These are phyloP conservation scores for Ormyrus thymus DNA, from an alignment of 2,888 invertebrate species.

Conservation along the genomic window DNA sequence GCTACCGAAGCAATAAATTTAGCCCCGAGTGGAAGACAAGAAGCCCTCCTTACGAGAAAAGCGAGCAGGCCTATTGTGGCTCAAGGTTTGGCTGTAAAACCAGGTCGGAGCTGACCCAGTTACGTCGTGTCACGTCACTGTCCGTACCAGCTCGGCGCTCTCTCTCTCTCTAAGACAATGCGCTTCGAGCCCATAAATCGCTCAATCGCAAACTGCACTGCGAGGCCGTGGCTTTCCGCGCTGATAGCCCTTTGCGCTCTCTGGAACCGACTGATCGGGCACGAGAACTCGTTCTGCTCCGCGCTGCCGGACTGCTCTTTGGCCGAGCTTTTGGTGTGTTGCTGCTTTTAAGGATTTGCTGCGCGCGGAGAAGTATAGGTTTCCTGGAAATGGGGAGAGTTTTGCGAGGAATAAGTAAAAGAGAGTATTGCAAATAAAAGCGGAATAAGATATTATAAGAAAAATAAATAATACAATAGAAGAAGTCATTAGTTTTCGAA, in stretches of 20 bases:
- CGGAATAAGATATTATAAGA: too few species aligned
- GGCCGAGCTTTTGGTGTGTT: too few species aligned
- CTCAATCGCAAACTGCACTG: slow-evolving; percentile 60
- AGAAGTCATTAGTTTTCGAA: too few species aligned
- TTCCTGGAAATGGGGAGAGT: too few species aligned
- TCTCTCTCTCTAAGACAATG: slow-evolving; percentile 63
- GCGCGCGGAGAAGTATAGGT: too few species aligned
- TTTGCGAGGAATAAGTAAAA: too few species aligned
- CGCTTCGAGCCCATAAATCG: slow-evolving; percentile 69
- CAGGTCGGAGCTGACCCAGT: slow-evolving; percentile 65
- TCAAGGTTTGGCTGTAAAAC: slow-evolving; percentile 60
- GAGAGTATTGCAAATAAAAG: too few species aligned
- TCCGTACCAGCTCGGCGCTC: background rate
- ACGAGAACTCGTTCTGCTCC: background rate
- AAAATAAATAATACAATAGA: too few species aligned
- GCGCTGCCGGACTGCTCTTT: background rate
- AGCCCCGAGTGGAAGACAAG: slow-evolving; percentile 21
- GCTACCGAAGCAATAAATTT: slow-evolving; percentile 66
- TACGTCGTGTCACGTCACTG: slow-evolving; percentile 67
- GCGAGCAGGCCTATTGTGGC: slow-evolving; percentile 53
- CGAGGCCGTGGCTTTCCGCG: slow-evolving; percentile 2
- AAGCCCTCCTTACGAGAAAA: background rate
- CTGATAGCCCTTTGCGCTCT: slow-evolving; percentile 5
- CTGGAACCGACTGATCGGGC: slow-evolving; percentile 4
- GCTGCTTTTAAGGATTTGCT: too few species aligned